A percentile compares a stretch with the other conserved stretches of the same genome.
phyloP scores from a whole-genome alignment of 2,113 vertebrate genomes.

The Perccottus glenii region DNA sequence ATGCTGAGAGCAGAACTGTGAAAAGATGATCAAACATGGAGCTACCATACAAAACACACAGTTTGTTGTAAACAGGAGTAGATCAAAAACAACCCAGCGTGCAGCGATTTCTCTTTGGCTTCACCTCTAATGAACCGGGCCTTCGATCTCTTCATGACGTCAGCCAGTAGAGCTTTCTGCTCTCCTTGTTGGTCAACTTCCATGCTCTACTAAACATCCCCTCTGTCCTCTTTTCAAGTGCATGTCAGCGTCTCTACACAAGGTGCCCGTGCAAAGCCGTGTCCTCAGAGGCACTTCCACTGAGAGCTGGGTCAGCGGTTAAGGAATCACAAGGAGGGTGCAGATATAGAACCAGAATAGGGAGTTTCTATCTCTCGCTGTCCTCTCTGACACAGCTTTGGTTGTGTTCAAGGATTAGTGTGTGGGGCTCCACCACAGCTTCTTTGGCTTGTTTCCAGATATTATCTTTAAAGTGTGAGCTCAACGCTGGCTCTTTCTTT shows the following conservation, averaged over 20 bases:
- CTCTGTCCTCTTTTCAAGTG: conserved; percentile 39
- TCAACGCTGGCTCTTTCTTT: conserved; percentile 28
- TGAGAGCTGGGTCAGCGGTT: conserved; percentile 36
- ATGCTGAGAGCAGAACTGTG: conserved; percentile 18
- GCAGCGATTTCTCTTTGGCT: conserved; percentile 36
- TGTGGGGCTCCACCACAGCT: conserved; percentile 49
- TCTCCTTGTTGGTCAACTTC: conserved; percentile 23
- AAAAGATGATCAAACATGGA: conserved; percentile 21
- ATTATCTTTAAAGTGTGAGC: conserved; percentile 65
- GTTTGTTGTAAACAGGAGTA: conserved; percentile 31
- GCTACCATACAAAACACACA: conserved; percentile 8
- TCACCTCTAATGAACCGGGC: conserved; percentile 59
- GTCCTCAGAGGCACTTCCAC: conserved; percentile 31
- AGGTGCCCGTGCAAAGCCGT: conserved; percentile 21
- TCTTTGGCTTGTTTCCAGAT: conserved; percentile 62
- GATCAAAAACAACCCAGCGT: conserved; percentile 41
- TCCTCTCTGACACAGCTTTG: conserved; percentile 51
- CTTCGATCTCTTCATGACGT: conserved; percentile 71
- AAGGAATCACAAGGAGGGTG: conserved; percentile 27
- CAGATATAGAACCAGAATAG: conserved; percentile 23
- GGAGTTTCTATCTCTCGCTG: conserved; percentile 38
- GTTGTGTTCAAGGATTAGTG: conserved; percentile 58
- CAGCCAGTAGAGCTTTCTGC: conserved; percentile 22
- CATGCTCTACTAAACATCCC: conserved; percentile 37
- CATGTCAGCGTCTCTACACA: conserved; percentile 35